Percentiles rank a stretch among this genome's conserved stretches.
Conservation (phyloP, 2,888 invertebrate genomes). For the Agonopterix arenella region DNA sequence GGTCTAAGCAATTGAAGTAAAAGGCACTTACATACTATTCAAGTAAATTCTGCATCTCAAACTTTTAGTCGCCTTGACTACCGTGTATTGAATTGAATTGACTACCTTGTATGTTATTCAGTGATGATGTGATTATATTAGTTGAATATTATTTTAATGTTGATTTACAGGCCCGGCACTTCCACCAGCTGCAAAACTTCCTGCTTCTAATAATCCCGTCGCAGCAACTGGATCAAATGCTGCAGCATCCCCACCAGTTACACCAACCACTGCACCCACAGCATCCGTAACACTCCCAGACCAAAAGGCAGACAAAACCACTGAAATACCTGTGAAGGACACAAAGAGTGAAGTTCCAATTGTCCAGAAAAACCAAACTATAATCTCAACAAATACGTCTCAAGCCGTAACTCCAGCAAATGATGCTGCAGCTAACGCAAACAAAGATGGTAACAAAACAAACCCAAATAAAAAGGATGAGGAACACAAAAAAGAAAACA, state of each 20-base stretch:
- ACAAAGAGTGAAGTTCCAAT: neutral
- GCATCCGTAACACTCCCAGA: neutral
- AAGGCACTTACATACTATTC: too few relatives aligned
- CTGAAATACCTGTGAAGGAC: neutral
- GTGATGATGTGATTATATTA: too few relatives aligned
- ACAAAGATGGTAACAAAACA: conserved; percentile 10
- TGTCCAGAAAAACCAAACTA: too few relatives aligned
- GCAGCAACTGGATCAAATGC: neutral
- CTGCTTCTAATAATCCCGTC: neutral
- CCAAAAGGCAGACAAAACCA: neutral
- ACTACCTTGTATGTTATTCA: too few relatives aligned
- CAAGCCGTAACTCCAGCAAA: neutral
- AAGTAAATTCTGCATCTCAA: too few relatives aligned
- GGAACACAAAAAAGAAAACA: neutral
- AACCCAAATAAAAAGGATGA: conserved; percentile 14
- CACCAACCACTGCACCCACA: too few relatives aligned
- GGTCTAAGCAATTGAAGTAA: too few relatives aligned
- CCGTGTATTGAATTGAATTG: too few relatives aligned
- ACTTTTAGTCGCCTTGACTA: too few relatives aligned
- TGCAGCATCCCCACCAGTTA: too few relatives aligned
- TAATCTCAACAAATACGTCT: neutral
- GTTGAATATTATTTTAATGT: too few relatives aligned
- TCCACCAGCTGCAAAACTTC: neutral
- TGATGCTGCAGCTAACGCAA: neutral
- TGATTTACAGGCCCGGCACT: neutral